Percentiles rank a stretch among this genome's conserved stretches.
These are phyloP conservation scores for Odiellus spinosus DNA, from an alignment of 2,888 invertebrate genomes.

Conservation along the genomic window DNA sequence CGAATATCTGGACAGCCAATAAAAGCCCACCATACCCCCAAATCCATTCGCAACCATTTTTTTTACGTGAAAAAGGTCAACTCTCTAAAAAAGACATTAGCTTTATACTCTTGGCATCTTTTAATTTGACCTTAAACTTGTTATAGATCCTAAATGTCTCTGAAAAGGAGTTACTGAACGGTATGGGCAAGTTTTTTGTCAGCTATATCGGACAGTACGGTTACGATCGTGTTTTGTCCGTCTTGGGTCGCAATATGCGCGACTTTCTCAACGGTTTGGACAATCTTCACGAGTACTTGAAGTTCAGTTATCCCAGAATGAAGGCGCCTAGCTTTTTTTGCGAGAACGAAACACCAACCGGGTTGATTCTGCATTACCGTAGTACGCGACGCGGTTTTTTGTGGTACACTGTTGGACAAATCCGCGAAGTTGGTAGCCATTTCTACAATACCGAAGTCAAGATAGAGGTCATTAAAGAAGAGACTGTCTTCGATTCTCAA, in stretches of 20 bases:
- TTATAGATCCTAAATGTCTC: slow-evolving; percentile 74
- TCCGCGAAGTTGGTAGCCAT: slow-evolving; percentile 44
- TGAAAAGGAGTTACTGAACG: slow-evolving; percentile 78
- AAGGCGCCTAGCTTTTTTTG: slow-evolving; percentile 91
- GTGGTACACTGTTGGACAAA: slow-evolving; percentile 93
- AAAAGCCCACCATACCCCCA: too few relatives aligned
- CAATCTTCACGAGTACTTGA: slow-evolving; percentile 90
- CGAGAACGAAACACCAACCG: slow-evolving; percentile 82
- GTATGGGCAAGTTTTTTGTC: slow-evolving; percentile 86
- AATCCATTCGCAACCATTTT: too few relatives aligned
- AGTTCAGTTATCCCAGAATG: slow-evolving; percentile 81
- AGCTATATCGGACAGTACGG: slow-evolving; percentile 86
- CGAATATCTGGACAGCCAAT: too few relatives aligned
- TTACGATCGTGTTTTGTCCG: slow-evolving; percentile 76
- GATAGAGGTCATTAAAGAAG: slow-evolving; percentile 74
- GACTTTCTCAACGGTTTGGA: slow-evolving; percentile 89
- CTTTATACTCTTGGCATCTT: too few relatives aligned
- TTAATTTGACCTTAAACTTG: too few relatives aligned
- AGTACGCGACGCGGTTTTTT: slow-evolving; percentile 86
- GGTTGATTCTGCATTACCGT: slow-evolving; percentile 79
- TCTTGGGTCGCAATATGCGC: slow-evolving; percentile 67
- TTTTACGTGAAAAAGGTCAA: too few relatives aligned
- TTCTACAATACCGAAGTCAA: slow-evolving; percentile 90
- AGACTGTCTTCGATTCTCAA: slow-evolving; percentile 71
- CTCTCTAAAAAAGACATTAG: too few relatives aligned